These are phyloP conservation scores for Dinomys branickii DNA, from an alignment of 2,113 vertebrate genomes.

Conservation along the genomic window DNA sequence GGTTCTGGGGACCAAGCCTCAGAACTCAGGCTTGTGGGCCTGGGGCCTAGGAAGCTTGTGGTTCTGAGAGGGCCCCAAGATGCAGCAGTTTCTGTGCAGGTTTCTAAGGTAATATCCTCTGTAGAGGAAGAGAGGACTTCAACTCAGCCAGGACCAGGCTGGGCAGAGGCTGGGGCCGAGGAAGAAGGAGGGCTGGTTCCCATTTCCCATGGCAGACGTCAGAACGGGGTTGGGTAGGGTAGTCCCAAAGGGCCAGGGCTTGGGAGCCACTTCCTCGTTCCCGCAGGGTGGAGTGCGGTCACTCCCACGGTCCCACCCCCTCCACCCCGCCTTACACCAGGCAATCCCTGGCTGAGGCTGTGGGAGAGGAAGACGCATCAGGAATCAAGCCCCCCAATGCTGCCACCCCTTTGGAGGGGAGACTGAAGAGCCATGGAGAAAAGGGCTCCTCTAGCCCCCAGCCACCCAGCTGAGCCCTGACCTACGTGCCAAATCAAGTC, in stretches of 20 bases:
- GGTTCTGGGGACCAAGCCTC: background rate
- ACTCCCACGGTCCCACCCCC: background rate
- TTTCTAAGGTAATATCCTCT: background rate
- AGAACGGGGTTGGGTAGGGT: constrained; percentile 1
- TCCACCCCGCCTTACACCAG: background rate
- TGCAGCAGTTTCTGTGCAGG: background rate
- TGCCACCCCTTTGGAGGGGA: background rate
- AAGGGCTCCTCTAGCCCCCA: background rate
- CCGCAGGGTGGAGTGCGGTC: background rate
- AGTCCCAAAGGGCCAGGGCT: background rate
- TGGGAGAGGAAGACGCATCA: background rate
- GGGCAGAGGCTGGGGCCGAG: too few relatives aligned
- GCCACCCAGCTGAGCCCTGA: background rate
- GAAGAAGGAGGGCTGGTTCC: background rate
- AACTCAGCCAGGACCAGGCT: background rate
- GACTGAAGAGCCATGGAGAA: background rate
- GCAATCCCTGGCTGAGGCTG: background rate
- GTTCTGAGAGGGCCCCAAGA: background rate
- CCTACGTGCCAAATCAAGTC: background rate
- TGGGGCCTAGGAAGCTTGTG: background rate
- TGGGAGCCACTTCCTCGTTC: constrained; percentile 66
- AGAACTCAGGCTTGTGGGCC: background rate
- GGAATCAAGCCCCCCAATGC: background rate
- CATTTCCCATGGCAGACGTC: constrained; percentile 49
- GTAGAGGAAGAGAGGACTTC: background rate